Base-by-base conservation (phyloP, 2,797 vertebrate species). In the Hapalemur alaotrensis region DNA sequence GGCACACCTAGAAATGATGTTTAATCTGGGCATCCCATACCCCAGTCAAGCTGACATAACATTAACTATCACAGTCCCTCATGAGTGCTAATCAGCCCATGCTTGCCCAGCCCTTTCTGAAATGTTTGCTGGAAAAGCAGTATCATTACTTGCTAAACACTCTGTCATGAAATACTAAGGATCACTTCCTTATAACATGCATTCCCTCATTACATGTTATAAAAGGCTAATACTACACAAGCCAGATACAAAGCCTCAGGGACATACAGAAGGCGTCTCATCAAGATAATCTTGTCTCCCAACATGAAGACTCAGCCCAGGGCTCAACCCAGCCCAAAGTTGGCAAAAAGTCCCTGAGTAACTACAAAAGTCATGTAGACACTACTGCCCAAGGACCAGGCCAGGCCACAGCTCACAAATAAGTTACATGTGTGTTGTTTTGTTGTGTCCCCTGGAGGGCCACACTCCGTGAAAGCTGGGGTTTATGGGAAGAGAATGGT, bases 321-420 rank as follows among this genome's bases (percentile, higher is more conserved):
- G n/a, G 23, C 32, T 89, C 75, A 78, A 81, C 75, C 15, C 69
- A 79, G 46, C n/a, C n/a, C 17, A 43, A 57, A 35, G 11, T 35
- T 7, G 41, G 61, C 72, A 72, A 91, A 95, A 79, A 80, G 22
- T 12, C 3, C 67, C 35, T 35, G 5, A 11, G 7, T 59, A 73
- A 84, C 79, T 63, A 59, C 22, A 73, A 57, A 78, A 84, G 18
- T 72, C 67, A 52, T 10, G 46, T 61, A 90, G 73, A 97, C 43
- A 54, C 87, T 67, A 97, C 80, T 96, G 73, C 59, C 92, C 59
- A 3, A 85, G 96, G 84, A 75, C 43, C 41, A 25, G 57, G 70
- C 13, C 30, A 78, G 73, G 65, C 25, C 65, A 50, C 13, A 30
- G 18, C 43, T 70, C 82, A 79, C 13, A 52, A 8, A 3, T 59